Percentiles rank a stretch among this genome's conserved stretches.
phyloP scores from a whole-genome alignment of 2,888 invertebrate species.

The Coenonympha glycerion region DNA sequence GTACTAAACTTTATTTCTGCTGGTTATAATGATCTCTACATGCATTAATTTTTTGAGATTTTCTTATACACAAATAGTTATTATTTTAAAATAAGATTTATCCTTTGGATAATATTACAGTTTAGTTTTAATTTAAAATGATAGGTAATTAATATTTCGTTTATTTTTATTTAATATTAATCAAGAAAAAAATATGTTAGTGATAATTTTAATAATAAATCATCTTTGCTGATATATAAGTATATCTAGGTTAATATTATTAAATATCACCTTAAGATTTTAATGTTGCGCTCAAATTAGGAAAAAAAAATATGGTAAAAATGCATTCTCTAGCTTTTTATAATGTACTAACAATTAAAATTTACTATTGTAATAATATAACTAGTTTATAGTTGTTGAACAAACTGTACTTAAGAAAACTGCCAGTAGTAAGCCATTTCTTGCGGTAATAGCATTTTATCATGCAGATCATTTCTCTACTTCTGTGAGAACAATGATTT shows the following conservation, averaged over 20 bases:
- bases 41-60: background rate
- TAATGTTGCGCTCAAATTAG: conserved; percentile 23
- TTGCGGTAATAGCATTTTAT: too few species aligned
- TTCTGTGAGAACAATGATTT: background rate
- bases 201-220: background rate
- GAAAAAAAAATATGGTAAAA: conserved; percentile 9
- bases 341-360: background rate
- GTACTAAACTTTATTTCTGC: background rate
- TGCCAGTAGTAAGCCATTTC: too few species aligned
- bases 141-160: background rate
- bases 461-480: background rate
- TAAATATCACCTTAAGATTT: background rate
- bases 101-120: background rate
- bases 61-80: background rate
- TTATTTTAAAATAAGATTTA: background rate
- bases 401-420: conserved; percentile 12
- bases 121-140: too few species aligned
- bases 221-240: background rate
- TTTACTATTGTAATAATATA: background rate
- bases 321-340: conserved; percentile 15
- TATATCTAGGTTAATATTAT: background rate
- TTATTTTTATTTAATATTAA: background rate
- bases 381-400: background rate
- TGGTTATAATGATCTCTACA: background rate
- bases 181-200: background rate